A percentile compares a stretch with the other conserved stretches of the same genome.
These are phyloP conservation scores for Anoncus sp. DNA, from an alignment of 2,888 invertebrate species.

Conservation along the genomic window DNA sequence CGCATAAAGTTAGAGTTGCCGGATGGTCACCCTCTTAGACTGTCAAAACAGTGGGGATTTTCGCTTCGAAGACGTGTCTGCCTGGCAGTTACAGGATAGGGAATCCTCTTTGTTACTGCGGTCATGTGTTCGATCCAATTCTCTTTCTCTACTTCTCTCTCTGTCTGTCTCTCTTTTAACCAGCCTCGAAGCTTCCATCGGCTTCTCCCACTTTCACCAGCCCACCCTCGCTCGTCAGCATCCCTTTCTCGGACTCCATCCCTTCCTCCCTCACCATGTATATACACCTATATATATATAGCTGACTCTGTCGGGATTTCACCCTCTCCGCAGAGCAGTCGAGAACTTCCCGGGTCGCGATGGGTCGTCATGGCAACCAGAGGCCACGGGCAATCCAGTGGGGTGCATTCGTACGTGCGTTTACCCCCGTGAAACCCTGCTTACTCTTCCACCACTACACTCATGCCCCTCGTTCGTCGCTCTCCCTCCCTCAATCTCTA, in stretches of 20 bases:
- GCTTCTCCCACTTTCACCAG: conserved; percentile 34
- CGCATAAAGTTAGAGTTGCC: conserved; percentile 19
- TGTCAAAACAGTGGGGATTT: conserved; percentile 28
- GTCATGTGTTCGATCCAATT: conserved; percentile 47
- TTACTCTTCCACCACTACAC: conserved; percentile 62
- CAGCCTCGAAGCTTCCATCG: conserved; percentile 40
- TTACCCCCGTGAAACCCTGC: conserved; percentile 75
- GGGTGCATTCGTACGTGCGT: conserved; percentile 80
- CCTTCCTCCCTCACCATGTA: conserved; percentile 31
- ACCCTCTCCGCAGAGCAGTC: conserved; percentile 57
- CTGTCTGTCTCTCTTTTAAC: conserved; percentile 38
- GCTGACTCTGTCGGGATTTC: conserved; percentile 44
- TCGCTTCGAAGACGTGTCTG: conserved; percentile 32
- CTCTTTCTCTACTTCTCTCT: conserved; percentile 37
- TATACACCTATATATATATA: conserved; percentile 35
- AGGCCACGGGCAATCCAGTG: conserved; percentile 77
- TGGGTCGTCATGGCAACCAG: conserved; percentile 78
- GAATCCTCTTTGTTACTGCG: conserved; percentile 55
- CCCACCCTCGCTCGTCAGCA: conserved; percentile 34
- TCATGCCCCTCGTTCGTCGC: conserved; percentile 28
- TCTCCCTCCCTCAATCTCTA: conserved; percentile 28
- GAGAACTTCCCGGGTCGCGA: conserved; percentile 78
- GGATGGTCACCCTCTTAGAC: conserved; percentile 24
- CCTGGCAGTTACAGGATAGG: not conserved
- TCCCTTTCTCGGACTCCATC: conserved; percentile 35